Evolutionary conservation across 2,113 vertebrate genomes (phyloP).

Genomic region (Athene noctua): DNA sequence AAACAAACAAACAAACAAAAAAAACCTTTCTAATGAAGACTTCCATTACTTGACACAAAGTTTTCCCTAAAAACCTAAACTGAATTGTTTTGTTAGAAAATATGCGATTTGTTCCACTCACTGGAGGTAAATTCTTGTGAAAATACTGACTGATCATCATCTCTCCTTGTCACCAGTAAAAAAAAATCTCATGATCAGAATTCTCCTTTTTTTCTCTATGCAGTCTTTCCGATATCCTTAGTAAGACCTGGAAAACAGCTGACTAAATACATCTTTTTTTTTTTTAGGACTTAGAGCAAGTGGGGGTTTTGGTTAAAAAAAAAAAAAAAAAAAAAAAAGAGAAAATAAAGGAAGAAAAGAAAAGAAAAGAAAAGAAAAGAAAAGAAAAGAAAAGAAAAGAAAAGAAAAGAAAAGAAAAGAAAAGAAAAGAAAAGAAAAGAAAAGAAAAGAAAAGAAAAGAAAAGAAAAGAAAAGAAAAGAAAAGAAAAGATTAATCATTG

Average conservation of each 20-base stretch:
- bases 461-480: too few relatives aligned
- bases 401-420: too few relatives aligned
- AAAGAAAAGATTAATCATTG: background rate
- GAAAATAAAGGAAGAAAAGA: too few relatives aligned
- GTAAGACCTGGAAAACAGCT: background rate
- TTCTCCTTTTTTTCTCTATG: background rate
- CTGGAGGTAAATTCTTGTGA: background rate
- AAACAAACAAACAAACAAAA: background rate
- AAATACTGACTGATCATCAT: background rate
- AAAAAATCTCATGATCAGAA: background rate
- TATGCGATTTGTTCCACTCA: background rate
- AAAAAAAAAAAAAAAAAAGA: too few relatives aligned
- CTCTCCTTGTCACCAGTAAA: background rate
- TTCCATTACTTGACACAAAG: background rate
- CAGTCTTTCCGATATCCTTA: background rate
- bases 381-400: too few relatives aligned
- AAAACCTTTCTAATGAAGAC: background rate
- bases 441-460: background rate
- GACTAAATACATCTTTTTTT: constrained; percentile 1
- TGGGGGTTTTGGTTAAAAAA: accelerated
- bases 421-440: too few relatives aligned
- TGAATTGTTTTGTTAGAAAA: background rate
- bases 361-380: too few relatives aligned
- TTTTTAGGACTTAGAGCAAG: background rate
- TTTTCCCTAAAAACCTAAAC: background rate